These are phyloP conservation scores for Aporophyla nigra DNA, from an alignment of 2,888 invertebrate genomes.

Conservation along the genomic window DNA sequence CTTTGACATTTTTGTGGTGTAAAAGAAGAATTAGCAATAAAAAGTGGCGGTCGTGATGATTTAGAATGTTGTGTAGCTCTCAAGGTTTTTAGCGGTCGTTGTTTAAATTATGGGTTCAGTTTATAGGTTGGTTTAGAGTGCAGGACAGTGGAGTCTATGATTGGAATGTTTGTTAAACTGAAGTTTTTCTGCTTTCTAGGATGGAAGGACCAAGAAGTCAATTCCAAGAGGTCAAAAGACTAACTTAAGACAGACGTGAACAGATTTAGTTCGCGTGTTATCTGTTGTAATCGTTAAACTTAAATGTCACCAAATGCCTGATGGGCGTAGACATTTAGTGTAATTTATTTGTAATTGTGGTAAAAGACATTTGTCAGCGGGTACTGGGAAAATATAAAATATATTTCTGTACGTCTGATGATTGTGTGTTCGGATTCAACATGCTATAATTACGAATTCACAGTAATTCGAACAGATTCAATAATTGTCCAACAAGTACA, in stretches of 20 bases:
- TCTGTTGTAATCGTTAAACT: background rate
- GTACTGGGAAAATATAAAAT: background rate
- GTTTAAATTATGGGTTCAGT: constrained; percentile 21
- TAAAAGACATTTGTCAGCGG: background rate
- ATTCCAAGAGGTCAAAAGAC: background rate
- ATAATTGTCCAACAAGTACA: constrained; percentile 24
- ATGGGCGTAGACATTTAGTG: too few species aligned
- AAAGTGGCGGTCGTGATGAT: constrained; percentile 63
- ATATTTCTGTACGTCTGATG: background rate
- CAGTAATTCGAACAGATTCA: background rate
- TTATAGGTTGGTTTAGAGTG: constrained; percentile 17
- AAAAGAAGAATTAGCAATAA: constrained; percentile 76
- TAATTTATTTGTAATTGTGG: background rate
- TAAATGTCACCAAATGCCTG: background rate
- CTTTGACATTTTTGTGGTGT: constrained; percentile 80
- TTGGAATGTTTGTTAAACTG: background rate
- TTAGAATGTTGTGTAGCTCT: constrained; percentile 47
- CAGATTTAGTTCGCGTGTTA: background rate
- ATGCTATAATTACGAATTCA: background rate
- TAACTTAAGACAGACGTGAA: background rate
- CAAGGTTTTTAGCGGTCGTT: constrained; percentile 26
- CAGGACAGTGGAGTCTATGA: background rate
- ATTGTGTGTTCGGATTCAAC: background rate
- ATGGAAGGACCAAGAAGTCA: background rate
- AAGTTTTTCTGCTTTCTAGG: background rate